A percentile compares a stretch with the other conserved stretches of the same genome.
These are phyloP conservation scores for Noturus placidus DNA, from an alignment of 2,113 vertebrate genomes.

Conservation along the genomic window DNA sequence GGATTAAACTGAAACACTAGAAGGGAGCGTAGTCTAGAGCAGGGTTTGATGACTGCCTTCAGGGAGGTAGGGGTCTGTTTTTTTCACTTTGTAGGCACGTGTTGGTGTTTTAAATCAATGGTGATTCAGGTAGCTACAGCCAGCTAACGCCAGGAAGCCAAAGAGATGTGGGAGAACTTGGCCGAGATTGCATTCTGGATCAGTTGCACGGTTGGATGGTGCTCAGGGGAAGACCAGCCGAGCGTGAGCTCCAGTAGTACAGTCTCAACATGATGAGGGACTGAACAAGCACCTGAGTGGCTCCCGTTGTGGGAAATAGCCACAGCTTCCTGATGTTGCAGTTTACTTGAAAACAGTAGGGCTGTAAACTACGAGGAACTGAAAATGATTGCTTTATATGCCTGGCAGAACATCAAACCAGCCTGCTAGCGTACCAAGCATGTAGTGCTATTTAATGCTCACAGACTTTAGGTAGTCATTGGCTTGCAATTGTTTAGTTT, in stretches of 20 bases:
- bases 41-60: background rate
- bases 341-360: background rate
- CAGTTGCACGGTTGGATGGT: background rate
- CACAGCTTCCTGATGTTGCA: background rate
- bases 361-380: background rate
- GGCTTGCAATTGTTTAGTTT: background rate
- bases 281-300: background rate
- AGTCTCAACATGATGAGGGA: slow-evolving; percentile 3
- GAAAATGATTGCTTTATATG: background rate
- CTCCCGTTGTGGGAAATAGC: background rate
- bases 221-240: slow-evolving; percentile 12
- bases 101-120: background rate
- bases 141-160: background rate
- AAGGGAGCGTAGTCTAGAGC: background rate
- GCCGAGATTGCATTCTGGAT: background rate
- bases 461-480: background rate
- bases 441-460: background rate
- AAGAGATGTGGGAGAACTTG: background rate
- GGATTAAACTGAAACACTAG: background rate
- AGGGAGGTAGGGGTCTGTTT: background rate
- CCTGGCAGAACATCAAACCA: background rate
- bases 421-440: background rate
- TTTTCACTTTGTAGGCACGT: slow-evolving; percentile 1
- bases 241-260: background rate
- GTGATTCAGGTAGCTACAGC: background rate